Evolutionary conservation across 2,888 invertebrate genomes (phyloP), one percentile per base, ranked within the genome.

Genomic region (Drosophila gaucha): DNA sequence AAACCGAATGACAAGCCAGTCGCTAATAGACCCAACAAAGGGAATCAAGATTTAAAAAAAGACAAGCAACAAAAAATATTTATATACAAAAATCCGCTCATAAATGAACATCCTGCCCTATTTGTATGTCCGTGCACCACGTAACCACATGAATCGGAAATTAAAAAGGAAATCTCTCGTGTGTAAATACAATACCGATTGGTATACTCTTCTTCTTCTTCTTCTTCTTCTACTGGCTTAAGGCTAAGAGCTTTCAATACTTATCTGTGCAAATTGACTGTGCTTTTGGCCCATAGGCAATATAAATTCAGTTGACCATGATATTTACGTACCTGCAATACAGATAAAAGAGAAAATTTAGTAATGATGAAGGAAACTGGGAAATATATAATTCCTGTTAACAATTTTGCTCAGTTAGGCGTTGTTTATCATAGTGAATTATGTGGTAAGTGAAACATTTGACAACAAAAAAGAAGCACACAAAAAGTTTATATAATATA

Each of bases 121-220:
- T 14, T 3, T 6, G n/a, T 14, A 4, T 6, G n/a, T 6, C 16
- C 41, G 14, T 52, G 18, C 31, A 6, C 43, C 41, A 60, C 18
- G 36, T 16, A 46, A 28, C 41, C 71, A 47, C 71, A 76, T 57
- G 65, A 59, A 76, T 80, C 85, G 78, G 78, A 78, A 78, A 78
- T 78, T 78, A 84, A 78, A 84, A 78, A 57, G 68, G 57, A 78
- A 78, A 63, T 69, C 72, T 55, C 57, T 74, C 46, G 57, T 74
- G 57, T 68, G 58, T 68, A 49, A 74, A 74, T 55, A 74, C 54
- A 62, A 58, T 47, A 35, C 26, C 26, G 57, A 51, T 26, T 24
- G 31, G n/a, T 22, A 43, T 10, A 0, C n/a, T 3, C 16, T 12
- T 6, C 26, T 1, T 12, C 43, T 16, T 6, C 26, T 6, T 12